Conservation (phyloP, 2,888 invertebrate genomes). For the Idaea biselata region DNA sequence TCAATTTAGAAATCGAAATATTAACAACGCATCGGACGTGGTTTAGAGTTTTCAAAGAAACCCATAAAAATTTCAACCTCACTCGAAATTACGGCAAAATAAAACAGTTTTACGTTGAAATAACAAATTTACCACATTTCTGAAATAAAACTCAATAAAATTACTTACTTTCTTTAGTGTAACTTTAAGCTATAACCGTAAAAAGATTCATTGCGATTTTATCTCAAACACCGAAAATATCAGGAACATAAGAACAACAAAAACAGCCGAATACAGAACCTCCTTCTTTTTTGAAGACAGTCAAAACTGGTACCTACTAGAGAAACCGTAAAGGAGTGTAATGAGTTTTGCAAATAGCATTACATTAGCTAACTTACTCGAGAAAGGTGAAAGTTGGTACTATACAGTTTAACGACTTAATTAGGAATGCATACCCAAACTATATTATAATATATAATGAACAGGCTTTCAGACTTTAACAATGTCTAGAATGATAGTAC, state of each 20-base stretch:
- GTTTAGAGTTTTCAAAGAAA: background rate
- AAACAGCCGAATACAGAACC: too few species aligned
- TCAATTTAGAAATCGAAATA: background rate
- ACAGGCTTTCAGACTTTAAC: background rate
- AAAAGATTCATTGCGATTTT: too few species aligned
- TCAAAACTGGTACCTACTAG: background rate
- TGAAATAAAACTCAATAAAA: background rate
- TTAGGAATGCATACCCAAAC: constrained; percentile 4
- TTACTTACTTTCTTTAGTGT: background rate
- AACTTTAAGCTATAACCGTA: background rate
- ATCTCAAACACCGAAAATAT: too few species aligned
- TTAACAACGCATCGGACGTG: background rate
- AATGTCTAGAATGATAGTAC: background rate
- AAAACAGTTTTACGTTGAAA: background rate
- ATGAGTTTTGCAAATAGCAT: background rate
- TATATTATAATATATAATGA: background rate
- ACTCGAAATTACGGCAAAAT: constrained; percentile 2
- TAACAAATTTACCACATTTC: background rate
- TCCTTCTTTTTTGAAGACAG: background rate
- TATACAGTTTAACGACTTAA: background rate
- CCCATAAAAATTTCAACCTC: constrained; percentile 7
- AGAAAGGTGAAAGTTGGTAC: background rate
- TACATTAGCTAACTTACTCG: background rate
- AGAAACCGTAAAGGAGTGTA: background rate
- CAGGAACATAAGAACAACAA: too few species aligned